phyloP scores from a whole-genome alignment of 2,888 invertebrate genomes.

The Drosophila borealis region DNA sequence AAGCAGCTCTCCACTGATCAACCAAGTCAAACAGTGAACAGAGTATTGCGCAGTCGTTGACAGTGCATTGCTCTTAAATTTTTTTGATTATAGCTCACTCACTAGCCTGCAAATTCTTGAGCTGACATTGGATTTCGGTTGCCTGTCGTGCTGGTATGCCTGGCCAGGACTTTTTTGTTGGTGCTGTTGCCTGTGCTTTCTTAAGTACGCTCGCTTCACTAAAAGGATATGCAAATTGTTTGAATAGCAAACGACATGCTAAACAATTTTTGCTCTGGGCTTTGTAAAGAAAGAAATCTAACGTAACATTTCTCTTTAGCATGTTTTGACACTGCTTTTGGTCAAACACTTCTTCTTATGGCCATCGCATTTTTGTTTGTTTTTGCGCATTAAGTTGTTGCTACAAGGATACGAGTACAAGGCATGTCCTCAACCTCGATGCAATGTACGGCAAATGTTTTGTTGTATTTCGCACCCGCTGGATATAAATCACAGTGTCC shows the following conservation, averaged over 20 bases:
- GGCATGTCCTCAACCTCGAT: conserved; percentile 33
- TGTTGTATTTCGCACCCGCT: conserved; percentile 66
- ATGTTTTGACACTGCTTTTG: conserved; percentile 43
- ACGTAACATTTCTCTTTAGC: conserved; percentile 55
- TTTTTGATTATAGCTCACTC: conserved; percentile 5
- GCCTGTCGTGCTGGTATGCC: conserved; percentile 70
- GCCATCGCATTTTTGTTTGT: conserved; percentile 53
- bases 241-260: conserved; percentile 77
- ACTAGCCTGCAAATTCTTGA: conserved; percentile 64
- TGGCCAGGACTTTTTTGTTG: conserved; percentile 38
- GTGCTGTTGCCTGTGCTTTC: conserved; percentile 56
- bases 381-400: conserved; percentile 77
- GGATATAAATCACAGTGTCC: conserved; percentile 75
- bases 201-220: conserved; percentile 73
- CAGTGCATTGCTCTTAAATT: not conserved
- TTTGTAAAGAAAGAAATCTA: conserved; percentile 48
- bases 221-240: conserved; percentile 81
- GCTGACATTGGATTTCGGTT: conserved; percentile 81
- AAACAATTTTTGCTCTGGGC: conserved; percentile 60
- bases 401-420: conserved; percentile 46
- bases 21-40: not conserved
- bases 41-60: not conserved
- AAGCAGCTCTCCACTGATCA: no score
- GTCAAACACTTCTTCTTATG: conserved; percentile 56
- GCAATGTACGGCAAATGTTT: conserved; percentile 61